Conservation (phyloP, 2,113 vertebrate genomes). For the Psilopogon haemacephalus region DNA sequence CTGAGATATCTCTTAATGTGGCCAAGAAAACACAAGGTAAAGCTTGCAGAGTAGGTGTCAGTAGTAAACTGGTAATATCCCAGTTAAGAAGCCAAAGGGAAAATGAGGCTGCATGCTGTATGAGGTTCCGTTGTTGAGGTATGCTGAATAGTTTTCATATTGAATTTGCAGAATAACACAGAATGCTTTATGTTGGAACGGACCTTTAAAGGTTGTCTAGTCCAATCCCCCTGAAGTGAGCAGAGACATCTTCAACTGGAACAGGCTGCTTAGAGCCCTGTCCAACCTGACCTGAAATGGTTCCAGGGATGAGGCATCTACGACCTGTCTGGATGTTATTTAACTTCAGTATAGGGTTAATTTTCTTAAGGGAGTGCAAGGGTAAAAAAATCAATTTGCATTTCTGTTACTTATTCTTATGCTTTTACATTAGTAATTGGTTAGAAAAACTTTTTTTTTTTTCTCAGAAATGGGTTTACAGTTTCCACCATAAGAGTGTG, state of each 20-base stretch:
- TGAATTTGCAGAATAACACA: neutral
- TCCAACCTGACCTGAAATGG: too few relatives aligned
- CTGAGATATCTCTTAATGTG: neutral
- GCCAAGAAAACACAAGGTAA: neutral
- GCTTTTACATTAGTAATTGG: accelerated
- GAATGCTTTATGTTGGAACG: too few relatives aligned
- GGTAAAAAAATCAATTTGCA: neutral
- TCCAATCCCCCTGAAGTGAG: too few relatives aligned
- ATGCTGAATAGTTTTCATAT: neutral
- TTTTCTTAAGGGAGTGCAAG: neutral
- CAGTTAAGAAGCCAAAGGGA: neutral
- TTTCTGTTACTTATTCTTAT: neutral
- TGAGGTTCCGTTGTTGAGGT: neutral
- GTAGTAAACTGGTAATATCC: neutral
- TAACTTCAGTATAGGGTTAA: too few relatives aligned
- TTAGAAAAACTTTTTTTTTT: neutral
- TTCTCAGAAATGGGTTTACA: neutral
- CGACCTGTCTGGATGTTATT: neutral
- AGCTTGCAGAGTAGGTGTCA: neutral
- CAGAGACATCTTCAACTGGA: too few relatives aligned
- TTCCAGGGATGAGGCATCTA: too few relatives aligned
- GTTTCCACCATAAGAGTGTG: accelerated
- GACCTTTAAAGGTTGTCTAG: too few relatives aligned
- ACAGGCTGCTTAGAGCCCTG: too few relatives aligned
- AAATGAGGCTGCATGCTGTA: neutral